Conservation (phyloP, 2,113 vertebrate genomes). For the Sclerurus mexicanus region DNA sequence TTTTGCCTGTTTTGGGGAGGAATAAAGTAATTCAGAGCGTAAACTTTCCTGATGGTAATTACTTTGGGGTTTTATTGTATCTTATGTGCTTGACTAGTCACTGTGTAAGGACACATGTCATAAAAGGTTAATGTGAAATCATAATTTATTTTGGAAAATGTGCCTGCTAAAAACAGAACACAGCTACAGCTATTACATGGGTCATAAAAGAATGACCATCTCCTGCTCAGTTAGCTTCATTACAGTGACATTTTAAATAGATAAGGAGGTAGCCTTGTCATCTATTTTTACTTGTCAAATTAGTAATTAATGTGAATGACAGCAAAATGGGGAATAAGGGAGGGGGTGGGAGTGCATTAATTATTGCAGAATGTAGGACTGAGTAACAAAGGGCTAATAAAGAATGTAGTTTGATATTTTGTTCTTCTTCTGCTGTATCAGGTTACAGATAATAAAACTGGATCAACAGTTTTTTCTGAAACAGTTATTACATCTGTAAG, state of each 20-base stretch:
- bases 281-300: neutral
- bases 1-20: neutral
- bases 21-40: neutral
- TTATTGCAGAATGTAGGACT: neutral
- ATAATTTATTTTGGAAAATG: neutral
- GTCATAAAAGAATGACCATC: neutral
- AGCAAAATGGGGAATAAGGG: neutral
- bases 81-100: neutral
- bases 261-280: neutral
- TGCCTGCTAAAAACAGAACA: neutral
- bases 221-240: neutral
- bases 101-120: neutral
- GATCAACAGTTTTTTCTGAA: slow-evolving; percentile 75
- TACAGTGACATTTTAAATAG: neutral
- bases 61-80: neutral
- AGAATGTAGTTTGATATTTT: neutral
- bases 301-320: neutral
- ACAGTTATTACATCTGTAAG: slow-evolving; percentile 70
- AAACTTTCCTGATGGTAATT: neutral
- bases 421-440: slow-evolving; percentile 39
- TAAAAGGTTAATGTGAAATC: neutral
- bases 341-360: neutral
- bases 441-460: slow-evolving; percentile 82
- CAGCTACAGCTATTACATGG: neutral
- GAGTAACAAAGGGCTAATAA: neutral